phyloP scores from a whole-genome alignment of 2,797 vertebrate species.

The Xenops minutus region DNA sequence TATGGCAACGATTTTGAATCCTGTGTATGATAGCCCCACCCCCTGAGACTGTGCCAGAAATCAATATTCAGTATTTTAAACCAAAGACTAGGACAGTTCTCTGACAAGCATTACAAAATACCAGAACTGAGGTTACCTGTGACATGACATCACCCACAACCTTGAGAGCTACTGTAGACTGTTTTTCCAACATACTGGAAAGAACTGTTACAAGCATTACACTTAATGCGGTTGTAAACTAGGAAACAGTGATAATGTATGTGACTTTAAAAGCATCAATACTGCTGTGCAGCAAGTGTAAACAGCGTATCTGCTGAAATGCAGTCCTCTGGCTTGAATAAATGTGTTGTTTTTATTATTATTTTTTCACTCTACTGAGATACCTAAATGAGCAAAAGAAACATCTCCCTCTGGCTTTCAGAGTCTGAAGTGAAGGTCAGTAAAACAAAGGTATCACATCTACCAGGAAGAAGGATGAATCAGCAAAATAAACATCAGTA shows the following conservation, averaged over 20 bases:
- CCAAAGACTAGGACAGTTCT: not conserved
- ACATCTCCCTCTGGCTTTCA: not conserved
- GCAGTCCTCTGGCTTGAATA: accelerated
- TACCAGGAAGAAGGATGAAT: not conserved
- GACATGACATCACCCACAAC: not conserved
- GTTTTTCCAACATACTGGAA: not conserved
- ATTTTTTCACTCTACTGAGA: not conserved
- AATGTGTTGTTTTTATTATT: not conserved
- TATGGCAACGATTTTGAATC: not conserved
- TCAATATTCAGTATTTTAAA: not conserved
- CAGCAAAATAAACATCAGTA: not conserved
- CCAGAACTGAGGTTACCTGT: accelerated
- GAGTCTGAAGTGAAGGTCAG: not conserved
- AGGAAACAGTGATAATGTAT: not conserved
- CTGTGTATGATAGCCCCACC: not conserved
- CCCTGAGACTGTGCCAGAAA: not conserved
- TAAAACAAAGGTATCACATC: not conserved
- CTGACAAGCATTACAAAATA: not conserved
- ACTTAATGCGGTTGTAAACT: not conserved
- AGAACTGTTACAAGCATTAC: not conserved
- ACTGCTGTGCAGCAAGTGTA: not conserved
- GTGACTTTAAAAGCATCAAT: not conserved
- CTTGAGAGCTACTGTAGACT: not conserved
- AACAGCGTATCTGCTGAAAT: not conserved
- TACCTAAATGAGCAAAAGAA: not conserved